Evolutionary conservation across 2,888 invertebrate species (phyloP), one percentile per base, ranked within the genome.

Genomic region (Perizoma affinitatum): DNA sequence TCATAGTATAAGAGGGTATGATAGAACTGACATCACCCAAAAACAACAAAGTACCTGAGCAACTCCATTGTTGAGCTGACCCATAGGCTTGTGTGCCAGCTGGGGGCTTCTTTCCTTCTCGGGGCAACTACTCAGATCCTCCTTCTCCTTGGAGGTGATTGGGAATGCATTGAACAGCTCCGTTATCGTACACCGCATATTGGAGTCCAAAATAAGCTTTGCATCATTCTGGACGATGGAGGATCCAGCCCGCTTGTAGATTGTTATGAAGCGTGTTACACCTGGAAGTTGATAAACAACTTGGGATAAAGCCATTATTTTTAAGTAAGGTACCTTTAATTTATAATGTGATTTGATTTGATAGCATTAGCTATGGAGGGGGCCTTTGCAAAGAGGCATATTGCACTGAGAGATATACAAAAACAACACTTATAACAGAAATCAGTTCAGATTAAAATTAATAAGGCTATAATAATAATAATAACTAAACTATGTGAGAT

Each of bases 211-310:
- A 44, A 94, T 93, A 50, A 96, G 93, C 48, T 93, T 90, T 0
- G 95, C 95, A 80, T 95, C 94, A 67, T 93, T 93, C 75, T 95
- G 95, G 36, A 95, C 94, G 51, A 95, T 95, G 0, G 94, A 94
- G 0, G 95, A 95, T 0, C 94, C 94, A 58, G 94, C 92, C 41
- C 95, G 90, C 81, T 96, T 96, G 75, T 94, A 95, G 40, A 96
- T 94, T 9, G 96, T 96, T 57, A 96, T 71, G 73, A 90, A 95
- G 0, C 96, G 93, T 72, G 94, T 94, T 0, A 93, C 93, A 46
- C 95, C 95, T 93, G 93, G 4, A 74, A 73, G 9, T 49, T 11
- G 41, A 42, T 42, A n/a, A 41, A 10, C 0, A 9, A 22, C 22
- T 2, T 22, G 22, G 22, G n/a, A n/a, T n/a, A n/a, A n/a, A n/a